Base-by-base conservation (phyloP, 1,140 invertebrate genomes). In the Muscidifurax raptorellus region DNA sequence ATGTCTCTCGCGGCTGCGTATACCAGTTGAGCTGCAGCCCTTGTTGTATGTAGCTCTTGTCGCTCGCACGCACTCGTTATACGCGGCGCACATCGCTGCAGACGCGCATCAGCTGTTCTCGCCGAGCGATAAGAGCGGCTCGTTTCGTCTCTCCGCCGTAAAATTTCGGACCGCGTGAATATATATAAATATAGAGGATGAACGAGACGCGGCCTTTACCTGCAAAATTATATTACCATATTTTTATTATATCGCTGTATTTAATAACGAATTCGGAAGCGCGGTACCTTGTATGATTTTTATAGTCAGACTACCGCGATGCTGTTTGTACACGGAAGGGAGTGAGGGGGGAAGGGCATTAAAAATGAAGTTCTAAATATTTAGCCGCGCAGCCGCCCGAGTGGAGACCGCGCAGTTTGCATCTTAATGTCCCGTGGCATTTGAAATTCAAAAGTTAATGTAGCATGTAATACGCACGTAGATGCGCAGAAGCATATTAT, bases 391-490 rank as follows among this genome's bases (percentile, higher is more conserved):
- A 59, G 15, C 15, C 18, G 22, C 18, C 0, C 18, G 15, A n/a
- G 52, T n/a, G 18, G 52, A n/a, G 52, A n/a, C 52, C 52, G 22
- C 22, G 52, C 22, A 22, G 52, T 59, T 59, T 59, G 52, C 52
- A 59, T 59, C 52, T 59, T 59, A 59, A 59, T 59, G 52, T 22
- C 15, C 36, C 44, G 52, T 22, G 18, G 22, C 15, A 59, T 59
- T 69, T 27, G 66, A 69, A 69, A 69, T 69, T 69, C 66, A 27
- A 27, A 69, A 69, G 66, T 69, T 69, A 69, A 69, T 69, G 66
- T 28, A 28, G 66, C 66, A 18, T 30, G 66, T 69, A 69, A 69
- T 28, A 22, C 44, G 18, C 66, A 69, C 9, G 25, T 69, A 30
- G 28, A 69, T 30, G 66, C 66, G 25, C 9, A 28, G 66, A 69